Evolutionary conservation across 2,797 vertebrate species (phyloP).

Genomic region (Premnoplex brunnescens): DNA sequence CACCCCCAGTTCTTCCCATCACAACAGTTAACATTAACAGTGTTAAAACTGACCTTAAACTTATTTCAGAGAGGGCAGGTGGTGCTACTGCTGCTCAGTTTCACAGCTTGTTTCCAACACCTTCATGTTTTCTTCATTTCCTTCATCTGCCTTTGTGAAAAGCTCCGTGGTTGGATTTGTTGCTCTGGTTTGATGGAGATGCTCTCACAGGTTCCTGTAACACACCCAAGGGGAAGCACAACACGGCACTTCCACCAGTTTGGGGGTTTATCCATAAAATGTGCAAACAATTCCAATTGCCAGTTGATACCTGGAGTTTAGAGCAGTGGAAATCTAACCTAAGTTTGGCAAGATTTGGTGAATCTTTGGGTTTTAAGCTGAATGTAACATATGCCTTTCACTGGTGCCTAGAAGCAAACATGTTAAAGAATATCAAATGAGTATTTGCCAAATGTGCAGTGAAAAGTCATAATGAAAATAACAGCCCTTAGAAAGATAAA

Average conservation of each 20-base stretch:
- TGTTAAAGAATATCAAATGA: neutral
- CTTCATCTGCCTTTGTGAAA: neutral
- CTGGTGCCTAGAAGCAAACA: neutral
- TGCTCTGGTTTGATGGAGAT: neutral
- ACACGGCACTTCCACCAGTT: neutral
- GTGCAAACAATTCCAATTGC: neutral
- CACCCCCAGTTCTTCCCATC: neutral
- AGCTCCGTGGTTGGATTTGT: neutral
- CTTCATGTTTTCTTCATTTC: neutral
- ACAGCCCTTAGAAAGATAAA: neutral
- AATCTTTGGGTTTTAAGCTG: neutral
- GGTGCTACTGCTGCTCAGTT: neutral
- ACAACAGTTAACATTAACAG: too few relatives aligned
- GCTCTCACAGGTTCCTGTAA: neutral
- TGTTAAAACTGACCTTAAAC: neutral
- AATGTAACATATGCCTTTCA: neutral
- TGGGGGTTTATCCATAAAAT: neutral
- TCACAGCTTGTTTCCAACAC: neutral
- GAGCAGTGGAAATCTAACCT: neutral
- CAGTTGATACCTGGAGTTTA: neutral
- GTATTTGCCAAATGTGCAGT: neutral
- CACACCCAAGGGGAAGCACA: fast-evolving
- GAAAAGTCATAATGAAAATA: neutral
- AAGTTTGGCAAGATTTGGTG: neutral
- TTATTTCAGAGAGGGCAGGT: neutral